These are phyloP conservation scores for Acanthurus lineatus DNA, from an alignment of 2,797 vertebrate genomes.

Conservation along the genomic window DNA sequence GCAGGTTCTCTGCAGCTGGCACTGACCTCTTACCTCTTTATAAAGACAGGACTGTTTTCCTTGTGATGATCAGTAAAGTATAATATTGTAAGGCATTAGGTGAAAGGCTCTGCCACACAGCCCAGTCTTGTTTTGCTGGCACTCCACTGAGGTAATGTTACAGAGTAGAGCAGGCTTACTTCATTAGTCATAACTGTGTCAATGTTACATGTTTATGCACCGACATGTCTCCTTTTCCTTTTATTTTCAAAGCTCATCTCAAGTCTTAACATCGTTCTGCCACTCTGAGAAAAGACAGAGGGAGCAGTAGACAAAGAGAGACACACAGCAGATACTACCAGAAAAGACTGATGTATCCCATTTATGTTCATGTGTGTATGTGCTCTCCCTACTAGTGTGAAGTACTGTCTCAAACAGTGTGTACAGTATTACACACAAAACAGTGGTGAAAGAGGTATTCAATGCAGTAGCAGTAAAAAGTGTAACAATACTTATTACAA, in stretches of 20 bases:
- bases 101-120: constrained; percentile 35
- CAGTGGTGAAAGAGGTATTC: background rate
- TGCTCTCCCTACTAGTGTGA: constrained; percentile 20
- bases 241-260: constrained; percentile 8
- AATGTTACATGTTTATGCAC: constrained; percentile 34
- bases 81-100: constrained; percentile 59
- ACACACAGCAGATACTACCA: constrained; percentile 19
- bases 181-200: constrained; percentile 31
- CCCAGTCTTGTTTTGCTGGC: constrained; percentile 42
- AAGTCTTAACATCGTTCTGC: constrained; percentile 15
- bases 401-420: constrained; percentile 16
- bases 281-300: constrained; percentile 23
- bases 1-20: background rate
- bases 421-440: background rate
- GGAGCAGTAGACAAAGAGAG: background rate
- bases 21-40: constrained; percentile 46
- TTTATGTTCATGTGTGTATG: constrained; percentile 11
- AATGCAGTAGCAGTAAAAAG: no score
- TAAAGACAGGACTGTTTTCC: constrained; percentile 19
- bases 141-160: constrained; percentile 61
- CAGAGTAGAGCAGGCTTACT: constrained; percentile 42
- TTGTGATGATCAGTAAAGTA: constrained; percentile 51
- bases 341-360: constrained; percentile 27
- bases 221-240: constrained; percentile 31
- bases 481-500: no score